phyloP scores from a whole-genome alignment of 2,113 vertebrate genomes.

The Gymnorhina tibicen region DNA sequence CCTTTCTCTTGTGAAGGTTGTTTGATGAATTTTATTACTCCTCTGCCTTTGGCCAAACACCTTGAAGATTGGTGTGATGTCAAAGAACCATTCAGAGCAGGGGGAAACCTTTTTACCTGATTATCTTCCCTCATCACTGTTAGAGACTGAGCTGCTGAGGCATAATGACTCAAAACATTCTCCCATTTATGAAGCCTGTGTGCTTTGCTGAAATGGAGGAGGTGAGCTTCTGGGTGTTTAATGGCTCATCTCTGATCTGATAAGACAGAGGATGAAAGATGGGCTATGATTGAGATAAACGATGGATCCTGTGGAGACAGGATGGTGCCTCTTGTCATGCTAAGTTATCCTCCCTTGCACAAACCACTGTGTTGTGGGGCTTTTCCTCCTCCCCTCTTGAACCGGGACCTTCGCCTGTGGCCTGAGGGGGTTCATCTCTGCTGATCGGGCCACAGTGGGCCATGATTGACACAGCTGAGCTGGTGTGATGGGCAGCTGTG shows the following conservation, averaged over 20 bases:
- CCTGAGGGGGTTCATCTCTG: neutral
- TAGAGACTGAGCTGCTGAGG: neutral
- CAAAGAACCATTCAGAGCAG: neutral
- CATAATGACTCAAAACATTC: neutral
- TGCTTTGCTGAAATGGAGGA: neutral
- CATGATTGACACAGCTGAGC: neutral
- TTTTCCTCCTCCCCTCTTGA: rapidly evolving
- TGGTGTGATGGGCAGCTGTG: neutral
- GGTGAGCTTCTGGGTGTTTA: neutral
- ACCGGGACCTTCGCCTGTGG: neutral
- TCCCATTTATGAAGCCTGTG: neutral
- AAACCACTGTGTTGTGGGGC: neutral
- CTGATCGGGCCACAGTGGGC: neutral
- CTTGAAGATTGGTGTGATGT: neutral
- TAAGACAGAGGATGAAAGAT: neutral
- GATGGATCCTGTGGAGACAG: neutral
- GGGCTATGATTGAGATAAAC: neutral
- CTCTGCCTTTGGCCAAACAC: neutral
- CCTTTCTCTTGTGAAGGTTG: neutral
- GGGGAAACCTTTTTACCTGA: neutral
- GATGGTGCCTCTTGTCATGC: neutral
- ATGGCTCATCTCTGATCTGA: neutral
- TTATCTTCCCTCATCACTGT: neutral
- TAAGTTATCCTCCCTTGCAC: neutral
- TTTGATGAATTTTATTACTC: neutral